A percentile compares a stretch with the other conserved stretches of the same genome.
phyloP scores from a whole-genome alignment of 2,888 invertebrate genomes.

The Tenthredo livida region DNA sequence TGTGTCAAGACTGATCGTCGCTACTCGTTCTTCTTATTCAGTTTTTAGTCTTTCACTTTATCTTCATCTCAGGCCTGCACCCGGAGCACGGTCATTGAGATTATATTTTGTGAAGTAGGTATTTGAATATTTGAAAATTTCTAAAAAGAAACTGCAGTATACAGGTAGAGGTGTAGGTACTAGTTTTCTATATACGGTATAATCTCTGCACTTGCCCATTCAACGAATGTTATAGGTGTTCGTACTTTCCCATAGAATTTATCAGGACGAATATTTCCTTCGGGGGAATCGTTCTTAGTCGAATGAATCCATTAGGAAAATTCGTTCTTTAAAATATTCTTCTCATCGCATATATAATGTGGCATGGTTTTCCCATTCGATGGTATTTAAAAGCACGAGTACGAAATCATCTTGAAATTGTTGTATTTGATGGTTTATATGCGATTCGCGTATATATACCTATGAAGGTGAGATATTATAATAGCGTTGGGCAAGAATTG shows the following conservation, averaged over 20 bases:
- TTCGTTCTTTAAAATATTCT: too few species aligned
- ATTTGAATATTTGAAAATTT: not conserved
- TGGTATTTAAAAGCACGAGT: too few species aligned
- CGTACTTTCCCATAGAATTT: too few species aligned
- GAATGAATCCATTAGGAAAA: too few species aligned
- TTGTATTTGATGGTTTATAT: not conserved
- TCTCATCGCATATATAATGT: too few species aligned
- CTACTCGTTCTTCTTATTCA: not conserved
- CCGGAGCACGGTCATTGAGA: not conserved
- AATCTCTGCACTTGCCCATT: not conserved
- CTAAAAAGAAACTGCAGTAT: not conserved
- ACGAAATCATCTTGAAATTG: too few species aligned
- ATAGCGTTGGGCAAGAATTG: not conserved
- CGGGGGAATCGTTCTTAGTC: too few species aligned
- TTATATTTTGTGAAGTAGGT: not conserved
- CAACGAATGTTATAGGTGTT: not conserved
- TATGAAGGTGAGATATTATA: not conserved
- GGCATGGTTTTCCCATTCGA: too few species aligned
- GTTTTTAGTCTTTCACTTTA: not conserved
- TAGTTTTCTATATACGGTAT: not conserved
- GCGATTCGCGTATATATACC: not conserved
- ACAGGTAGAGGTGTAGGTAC: not conserved
- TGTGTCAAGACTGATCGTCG: constrained; percentile 21
- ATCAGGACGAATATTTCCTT: too few species aligned
- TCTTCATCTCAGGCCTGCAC: not conserved